These are phyloP conservation scores for Hypsopygia costalis DNA, from an alignment of 2,888 invertebrate species.

Conservation along the genomic window DNA sequence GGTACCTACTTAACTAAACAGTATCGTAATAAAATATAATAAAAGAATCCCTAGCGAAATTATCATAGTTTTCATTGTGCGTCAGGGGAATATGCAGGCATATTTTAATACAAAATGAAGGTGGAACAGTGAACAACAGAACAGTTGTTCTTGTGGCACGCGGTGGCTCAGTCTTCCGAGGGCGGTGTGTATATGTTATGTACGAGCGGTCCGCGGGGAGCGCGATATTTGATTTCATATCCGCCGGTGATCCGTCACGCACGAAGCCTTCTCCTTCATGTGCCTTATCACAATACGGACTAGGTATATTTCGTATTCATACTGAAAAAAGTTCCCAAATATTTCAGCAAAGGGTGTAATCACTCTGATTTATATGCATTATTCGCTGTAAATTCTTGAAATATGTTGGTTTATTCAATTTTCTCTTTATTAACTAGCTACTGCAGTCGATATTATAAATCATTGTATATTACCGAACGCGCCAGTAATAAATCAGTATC, in stretches of 20 bases:
- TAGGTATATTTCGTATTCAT: not conserved
- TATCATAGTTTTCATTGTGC: not conserved
- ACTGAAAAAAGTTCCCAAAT: not conserved
- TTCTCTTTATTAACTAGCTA: too few species aligned
- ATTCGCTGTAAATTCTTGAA: too few species aligned
- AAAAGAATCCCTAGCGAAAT: not conserved
- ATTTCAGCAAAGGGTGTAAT: too few species aligned
- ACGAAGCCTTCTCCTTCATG: conserved; percentile 28
- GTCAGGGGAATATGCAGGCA: not conserved
- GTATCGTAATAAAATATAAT: not conserved
- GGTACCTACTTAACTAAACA: not conserved
- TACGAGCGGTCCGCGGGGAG: conserved; percentile 29
- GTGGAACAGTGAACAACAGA: conserved; percentile 14
- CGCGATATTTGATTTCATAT: conserved; percentile 58
- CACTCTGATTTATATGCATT: too few species aligned
- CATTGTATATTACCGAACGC: conserved; percentile 38
- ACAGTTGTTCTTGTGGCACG: not conserved
- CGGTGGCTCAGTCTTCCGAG: conserved; percentile 3
- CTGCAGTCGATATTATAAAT: conserved; percentile 25
- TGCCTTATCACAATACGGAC: conserved; percentile 31
- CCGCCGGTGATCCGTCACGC: conserved; percentile 53
- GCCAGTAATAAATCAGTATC: conserved; percentile 48
- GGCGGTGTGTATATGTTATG: conserved; percentile 10
- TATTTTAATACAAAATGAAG: conserved; percentile 48
- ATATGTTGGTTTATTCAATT: too few species aligned